These are phyloP conservation scores for Cryptoprocta ferox DNA, from an alignment of 2,797 vertebrate species.

Conservation along the genomic window DNA sequence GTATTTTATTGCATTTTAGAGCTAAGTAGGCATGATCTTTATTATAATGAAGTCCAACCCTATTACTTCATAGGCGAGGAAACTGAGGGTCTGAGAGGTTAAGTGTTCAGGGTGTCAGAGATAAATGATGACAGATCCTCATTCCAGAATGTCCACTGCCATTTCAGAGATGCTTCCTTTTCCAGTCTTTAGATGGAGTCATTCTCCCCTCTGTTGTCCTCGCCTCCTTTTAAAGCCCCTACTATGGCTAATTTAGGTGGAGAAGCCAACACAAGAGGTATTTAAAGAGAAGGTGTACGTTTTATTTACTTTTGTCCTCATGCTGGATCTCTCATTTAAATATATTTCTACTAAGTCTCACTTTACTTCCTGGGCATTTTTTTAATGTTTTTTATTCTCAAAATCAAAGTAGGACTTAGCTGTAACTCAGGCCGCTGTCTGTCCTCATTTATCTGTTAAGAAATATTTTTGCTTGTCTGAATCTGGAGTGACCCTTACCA, in stretches of 20 bases:
- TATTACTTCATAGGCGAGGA: not conserved
- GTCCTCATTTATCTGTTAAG: slow-evolving; percentile 22
- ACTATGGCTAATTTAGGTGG: not conserved
- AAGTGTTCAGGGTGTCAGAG: not conserved
- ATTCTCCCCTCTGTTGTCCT: not conserved
- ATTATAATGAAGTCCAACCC: not conserved
- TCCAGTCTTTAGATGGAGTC: not conserved
- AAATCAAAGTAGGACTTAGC: slow-evolving; percentile 27
- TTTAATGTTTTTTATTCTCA: slow-evolving; percentile 1
- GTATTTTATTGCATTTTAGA: slow-evolving; percentile 14
- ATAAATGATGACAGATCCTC: not conserved
- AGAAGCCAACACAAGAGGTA: not conserved
- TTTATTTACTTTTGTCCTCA: not conserved
- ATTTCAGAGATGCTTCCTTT: not conserved
- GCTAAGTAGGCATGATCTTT: not conserved
- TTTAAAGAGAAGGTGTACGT: not conserved
- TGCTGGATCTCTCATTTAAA: slow-evolving; percentile 13
- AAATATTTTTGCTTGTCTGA: slow-evolving; percentile 35
- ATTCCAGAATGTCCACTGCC: not conserved
- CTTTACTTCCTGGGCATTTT: not conserved
- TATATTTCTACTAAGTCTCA: slow-evolving; percentile 10
- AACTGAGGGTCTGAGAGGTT: not conserved
- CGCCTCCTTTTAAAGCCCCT: not conserved
- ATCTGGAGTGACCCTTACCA: not conserved
- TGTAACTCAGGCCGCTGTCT: not conserved